phyloP scores from a whole-genome alignment of 92 coral and sea anemone genomes.

The Montipora capitata region DNA sequence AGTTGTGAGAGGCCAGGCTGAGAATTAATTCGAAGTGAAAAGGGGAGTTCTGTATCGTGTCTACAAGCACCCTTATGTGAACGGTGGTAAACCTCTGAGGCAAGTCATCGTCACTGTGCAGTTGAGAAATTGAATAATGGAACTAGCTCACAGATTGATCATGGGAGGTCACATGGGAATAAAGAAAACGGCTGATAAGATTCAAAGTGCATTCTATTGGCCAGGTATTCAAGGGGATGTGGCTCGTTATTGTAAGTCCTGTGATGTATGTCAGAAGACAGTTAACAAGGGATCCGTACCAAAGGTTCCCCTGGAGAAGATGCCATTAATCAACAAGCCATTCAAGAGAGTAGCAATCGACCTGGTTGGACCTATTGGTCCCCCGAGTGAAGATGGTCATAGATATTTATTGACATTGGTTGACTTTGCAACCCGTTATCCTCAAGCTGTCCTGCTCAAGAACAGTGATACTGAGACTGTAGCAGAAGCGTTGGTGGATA shows the following conservation, averaged over 20 bases:
- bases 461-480: slow-evolving; percentile 42
- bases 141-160: slow-evolving; percentile 62
- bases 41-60: slow-evolving; percentile 28
- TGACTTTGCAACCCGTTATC: slow-evolving; percentile 16
- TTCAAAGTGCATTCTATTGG: slow-evolving; percentile 24
- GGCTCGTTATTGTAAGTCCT: slow-evolving; percentile 38
- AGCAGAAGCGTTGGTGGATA: slow-evolving; percentile 51
- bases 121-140: slow-evolving; percentile 50
- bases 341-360: slow-evolving; percentile 72
- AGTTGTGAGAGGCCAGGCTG: not conserved
- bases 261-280: slow-evolving; percentile 79
- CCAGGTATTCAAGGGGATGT: slow-evolving; percentile 62
- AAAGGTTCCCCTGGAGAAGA: slow-evolving; percentile 69
- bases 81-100: slow-evolving; percentile 30
- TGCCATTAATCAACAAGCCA: slow-evolving; percentile 81
- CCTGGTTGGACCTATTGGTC: slow-evolving; percentile 45
- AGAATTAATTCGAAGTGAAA: not conserved
- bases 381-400: slow-evolving; percentile 45
- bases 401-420: slow-evolving; percentile 57
- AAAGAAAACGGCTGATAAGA: slow-evolving; percentile 48
- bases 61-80: slow-evolving; percentile 47
- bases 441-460: slow-evolving; percentile 65
- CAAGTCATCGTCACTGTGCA: slow-evolving; percentile 53
- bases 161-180: slow-evolving; percentile 40
- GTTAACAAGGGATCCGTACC: slow-evolving; percentile 73